phyloP scores from a whole-genome alignment of 2,113 vertebrate genomes.

The Etia nguti region DNA sequence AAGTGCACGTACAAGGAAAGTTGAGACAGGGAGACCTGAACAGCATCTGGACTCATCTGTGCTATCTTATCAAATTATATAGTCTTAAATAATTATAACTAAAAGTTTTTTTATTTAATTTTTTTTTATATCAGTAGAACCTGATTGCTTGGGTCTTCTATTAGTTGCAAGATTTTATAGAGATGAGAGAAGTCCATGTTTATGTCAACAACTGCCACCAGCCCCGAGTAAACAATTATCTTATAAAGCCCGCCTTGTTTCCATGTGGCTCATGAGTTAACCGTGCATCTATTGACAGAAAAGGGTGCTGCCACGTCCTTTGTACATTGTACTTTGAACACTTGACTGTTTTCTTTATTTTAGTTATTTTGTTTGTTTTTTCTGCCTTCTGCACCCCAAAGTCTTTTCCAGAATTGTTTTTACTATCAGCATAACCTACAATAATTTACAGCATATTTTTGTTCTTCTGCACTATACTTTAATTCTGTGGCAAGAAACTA shows the following conservation, averaged over 20 bases:
- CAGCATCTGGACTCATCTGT: not conserved
- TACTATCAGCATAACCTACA: not conserved
- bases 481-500: not conserved
- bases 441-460: not conserved
- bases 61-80: not conserved
- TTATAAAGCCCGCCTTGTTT: not conserved
- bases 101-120: accelerated
- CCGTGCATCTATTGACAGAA: not conserved
- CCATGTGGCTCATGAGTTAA: not conserved
- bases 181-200: not conserved
- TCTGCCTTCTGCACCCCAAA: not conserved
- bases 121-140: not conserved
- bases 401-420: not conserved
- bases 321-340: not conserved
- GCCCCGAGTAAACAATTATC: not conserved
- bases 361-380: not conserved
- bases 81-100: not conserved
- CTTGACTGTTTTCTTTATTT: not conserved
- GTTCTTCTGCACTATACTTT: not conserved
- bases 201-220: not conserved
- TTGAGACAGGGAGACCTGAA: not conserved
- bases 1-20: not conserved
- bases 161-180: not conserved
- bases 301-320: not conserved
- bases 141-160: not conserved